Evolutionary conservation across 2,797 vertebrate genomes (phyloP), one percentile per base, ranked within the genome.

Genomic region (Mionectes olivaceus): DNA sequence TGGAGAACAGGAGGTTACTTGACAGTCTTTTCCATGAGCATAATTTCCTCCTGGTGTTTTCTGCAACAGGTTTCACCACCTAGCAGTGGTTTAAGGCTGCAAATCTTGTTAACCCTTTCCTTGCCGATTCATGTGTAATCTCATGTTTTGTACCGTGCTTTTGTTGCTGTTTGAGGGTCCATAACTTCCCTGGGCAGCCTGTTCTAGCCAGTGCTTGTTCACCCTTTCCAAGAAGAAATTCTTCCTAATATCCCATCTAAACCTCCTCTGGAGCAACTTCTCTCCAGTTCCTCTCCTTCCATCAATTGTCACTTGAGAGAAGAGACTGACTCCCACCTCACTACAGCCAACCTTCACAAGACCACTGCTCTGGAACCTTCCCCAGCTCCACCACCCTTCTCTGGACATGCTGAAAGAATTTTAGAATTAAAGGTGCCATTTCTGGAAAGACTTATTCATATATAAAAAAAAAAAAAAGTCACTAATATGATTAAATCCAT

Each of bases 321-420:
- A 59, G 21, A 47, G 21, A 28, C 11, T 2, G 2, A 65, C 32
- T 4, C 18, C 7, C 27, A 27, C 17, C 44, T n/a, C 1, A 0
- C 7, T 52, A n/a, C 32, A 37, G 15, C 10, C 3, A 2, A 2
- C 18, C 21, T 21, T 65, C 7, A 32, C 19, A 21, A 22, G 8
- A 60, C 2, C 6, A 56, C 7, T 30, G 7, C 28, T 61, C 35
- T 9, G 28, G 19, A 43, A 2, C 4, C 21, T 32, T 39, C n/a
- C 52, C 6, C 13, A 64, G 9, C 11, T 24, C 15, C 8, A 0
- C 23, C 84, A 5, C 6, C 3, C 6, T 49, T 57, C 28, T 57
- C 28, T 43, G 63, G 18, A 28, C 5, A 13, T 1, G 0, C 6
- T 71, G 21, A 7, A 25, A 79, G 75, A 78, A 74, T 25, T 1